A percentile compares a stretch with the other conserved stretches of the same genome.
phyloP scores from a whole-genome alignment of 2,888 invertebrate species.

The Autographa pulchrina region DNA sequence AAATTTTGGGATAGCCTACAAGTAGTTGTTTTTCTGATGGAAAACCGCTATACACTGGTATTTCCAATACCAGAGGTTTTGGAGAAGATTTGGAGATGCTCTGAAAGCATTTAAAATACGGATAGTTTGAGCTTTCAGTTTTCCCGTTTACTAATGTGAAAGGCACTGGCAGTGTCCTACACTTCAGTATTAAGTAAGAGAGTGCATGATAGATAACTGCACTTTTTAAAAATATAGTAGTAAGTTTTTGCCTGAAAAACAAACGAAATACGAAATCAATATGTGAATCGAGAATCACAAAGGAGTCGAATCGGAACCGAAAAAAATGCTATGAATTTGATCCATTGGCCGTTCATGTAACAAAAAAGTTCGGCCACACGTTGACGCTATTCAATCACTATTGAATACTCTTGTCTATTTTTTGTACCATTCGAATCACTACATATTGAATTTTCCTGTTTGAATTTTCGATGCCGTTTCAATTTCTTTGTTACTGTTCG shows the following conservation, averaged over 20 bases:
- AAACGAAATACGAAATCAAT: not conserved
- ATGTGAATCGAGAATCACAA: not conserved
- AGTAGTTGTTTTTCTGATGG: too few relatives aligned
- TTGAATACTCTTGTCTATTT: conserved; percentile 37
- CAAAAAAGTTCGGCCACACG: conserved; percentile 23
- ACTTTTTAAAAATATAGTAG: too few relatives aligned
- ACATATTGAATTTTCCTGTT: conserved; percentile 45
- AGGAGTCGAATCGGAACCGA: not conserved
- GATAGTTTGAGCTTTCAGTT: too few relatives aligned
- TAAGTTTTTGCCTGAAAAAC: not conserved
- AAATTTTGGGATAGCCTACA: not conserved
- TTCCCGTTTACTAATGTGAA: too few relatives aligned
- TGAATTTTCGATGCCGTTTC: conserved; percentile 25
- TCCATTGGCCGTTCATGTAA: conserved; percentile 17
- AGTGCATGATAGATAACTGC: too few relatives aligned
- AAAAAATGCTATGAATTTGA: conserved; percentile 20
- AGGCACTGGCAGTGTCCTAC: too few relatives aligned
- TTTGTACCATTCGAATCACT: conserved; percentile 24
- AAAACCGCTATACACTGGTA: too few relatives aligned
- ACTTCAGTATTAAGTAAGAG: too few relatives aligned
- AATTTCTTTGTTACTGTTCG: conserved; percentile 5
- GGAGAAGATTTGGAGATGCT: too few relatives aligned
- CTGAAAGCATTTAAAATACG: too few relatives aligned
- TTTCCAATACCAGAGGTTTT: too few relatives aligned
- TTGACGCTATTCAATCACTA: conserved; percentile 31